Evolutionary conservation across 64 coral and sea anemone genomes (phyloP).

Genomic region (Trachythela sp.): DNA sequence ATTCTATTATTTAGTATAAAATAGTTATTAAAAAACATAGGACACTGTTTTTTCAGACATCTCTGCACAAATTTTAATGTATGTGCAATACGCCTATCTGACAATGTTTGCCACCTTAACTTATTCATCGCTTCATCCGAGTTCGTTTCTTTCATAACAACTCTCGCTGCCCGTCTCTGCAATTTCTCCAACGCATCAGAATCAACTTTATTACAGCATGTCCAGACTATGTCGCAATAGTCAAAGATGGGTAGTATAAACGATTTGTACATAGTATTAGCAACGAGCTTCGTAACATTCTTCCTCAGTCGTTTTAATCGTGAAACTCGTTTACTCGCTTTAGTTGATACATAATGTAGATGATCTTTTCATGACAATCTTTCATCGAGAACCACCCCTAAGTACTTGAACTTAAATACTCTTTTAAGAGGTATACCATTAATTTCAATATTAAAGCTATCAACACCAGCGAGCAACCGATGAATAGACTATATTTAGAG

Average conservation of each 20-base stretch:
- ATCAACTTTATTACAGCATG: neutral
- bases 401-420: conserved; percentile 28
- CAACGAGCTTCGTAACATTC: neutral
- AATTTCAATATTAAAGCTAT: too few species aligned
- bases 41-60: too few species aligned
- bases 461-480: too few species aligned
- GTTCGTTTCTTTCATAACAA: conserved; percentile 11
- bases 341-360: neutral
- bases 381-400: neutral
- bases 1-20: too few species aligned
- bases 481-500: too few species aligned
- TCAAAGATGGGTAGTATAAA: neutral
- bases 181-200: neutral
- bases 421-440: too few species aligned
- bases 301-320: conserved; percentile 9
- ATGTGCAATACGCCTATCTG: too few species aligned
- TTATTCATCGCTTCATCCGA: too few species aligned
- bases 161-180: conserved; percentile 8
- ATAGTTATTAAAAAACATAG: too few species aligned
- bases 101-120: too few species aligned
- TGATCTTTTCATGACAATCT: neutral
- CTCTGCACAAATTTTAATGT: too few species aligned
- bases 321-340: conserved; percentile 10
- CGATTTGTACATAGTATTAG: neutral
- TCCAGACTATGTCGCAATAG: conserved; percentile 25